Percentiles rank a stretch among this genome's conserved stretches.
Evolutionary conservation across 2,888 invertebrate species (phyloP).

Genomic region (Anoplius nigerrimus): DNA sequence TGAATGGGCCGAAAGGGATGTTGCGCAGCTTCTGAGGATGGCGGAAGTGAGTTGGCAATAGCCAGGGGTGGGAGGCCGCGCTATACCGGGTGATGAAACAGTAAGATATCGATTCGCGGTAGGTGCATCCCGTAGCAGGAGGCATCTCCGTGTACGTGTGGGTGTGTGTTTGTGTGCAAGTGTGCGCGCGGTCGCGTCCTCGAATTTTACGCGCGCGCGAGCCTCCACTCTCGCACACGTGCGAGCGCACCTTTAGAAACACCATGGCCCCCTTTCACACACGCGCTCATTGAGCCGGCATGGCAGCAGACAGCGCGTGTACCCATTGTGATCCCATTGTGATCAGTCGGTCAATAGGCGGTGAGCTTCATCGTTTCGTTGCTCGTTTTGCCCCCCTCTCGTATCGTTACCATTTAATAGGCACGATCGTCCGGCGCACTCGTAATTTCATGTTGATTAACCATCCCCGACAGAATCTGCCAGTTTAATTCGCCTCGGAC

Average conservation of each 20-base stretch:
- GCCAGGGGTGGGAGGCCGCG: background rate
- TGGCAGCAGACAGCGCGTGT: conserved; percentile 22
- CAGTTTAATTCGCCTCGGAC: too few species aligned
- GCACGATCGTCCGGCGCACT: background rate
- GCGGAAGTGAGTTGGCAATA: background rate
- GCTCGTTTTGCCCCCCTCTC: conserved; percentile 39
- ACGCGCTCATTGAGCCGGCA: conserved; percentile 23
- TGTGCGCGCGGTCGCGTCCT: too few species aligned
- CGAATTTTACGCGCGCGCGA: background rate
- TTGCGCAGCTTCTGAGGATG: conserved; percentile 1
- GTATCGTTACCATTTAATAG: conserved; percentile 29
- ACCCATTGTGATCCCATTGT: conserved; percentile 45
- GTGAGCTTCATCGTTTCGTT: conserved; percentile 29
- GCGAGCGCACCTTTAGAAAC: conserved; percentile 26
- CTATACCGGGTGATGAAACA: background rate
- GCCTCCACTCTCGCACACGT: background rate
- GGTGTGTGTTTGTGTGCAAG: too few species aligned
- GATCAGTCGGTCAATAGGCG: conserved; percentile 48
- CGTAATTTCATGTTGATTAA: conserved; percentile 24
- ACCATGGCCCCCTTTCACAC: conserved; percentile 31
- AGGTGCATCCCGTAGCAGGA: background rate
- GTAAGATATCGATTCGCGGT: background rate
- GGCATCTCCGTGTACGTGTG: background rate
- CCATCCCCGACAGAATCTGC: too few species aligned
- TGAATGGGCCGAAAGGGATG: conserved; percentile 4